phyloP scores from a whole-genome alignment of 1,140 invertebrate species.

The Drosophila erecta region DNA sequence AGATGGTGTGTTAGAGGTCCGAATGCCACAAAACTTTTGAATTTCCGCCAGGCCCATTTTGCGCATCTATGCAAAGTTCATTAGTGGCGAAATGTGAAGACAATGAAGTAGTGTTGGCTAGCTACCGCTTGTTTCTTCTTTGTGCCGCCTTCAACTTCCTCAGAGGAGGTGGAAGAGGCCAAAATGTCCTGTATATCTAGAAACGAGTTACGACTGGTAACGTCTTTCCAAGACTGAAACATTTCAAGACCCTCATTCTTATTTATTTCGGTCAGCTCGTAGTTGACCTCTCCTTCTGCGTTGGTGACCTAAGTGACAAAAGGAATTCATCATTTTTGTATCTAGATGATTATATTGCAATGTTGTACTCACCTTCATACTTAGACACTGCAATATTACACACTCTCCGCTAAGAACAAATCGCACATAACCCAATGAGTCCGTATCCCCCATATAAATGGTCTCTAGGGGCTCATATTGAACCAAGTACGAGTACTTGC shows the following conservation, averaged over 20 bases:
- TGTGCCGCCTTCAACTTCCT: not conserved
- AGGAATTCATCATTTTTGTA: not conserved
- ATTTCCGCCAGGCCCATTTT: constrained; percentile 47
- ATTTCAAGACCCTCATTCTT: constrained; percentile 1
- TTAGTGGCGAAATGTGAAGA: not conserved
- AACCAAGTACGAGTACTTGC: constrained; percentile 51
- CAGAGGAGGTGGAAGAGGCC: constrained; percentile 12
- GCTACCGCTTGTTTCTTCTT: constrained; percentile 46
- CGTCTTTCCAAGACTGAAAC: not conserved
- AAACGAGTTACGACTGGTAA: not conserved
- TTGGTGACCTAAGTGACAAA: not conserved
- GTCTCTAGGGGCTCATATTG: constrained; percentile 73
- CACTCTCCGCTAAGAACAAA: constrained; percentile 82
- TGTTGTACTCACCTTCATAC: constrained; percentile 49
- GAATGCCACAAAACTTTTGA: constrained; percentile 17
- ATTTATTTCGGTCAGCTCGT: constrained; percentile 11
- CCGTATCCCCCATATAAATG: constrained; percentile 70
- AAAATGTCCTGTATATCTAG: constrained; percentile 4
- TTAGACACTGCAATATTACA: constrained; percentile 71
- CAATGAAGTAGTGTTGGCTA: accelerated
- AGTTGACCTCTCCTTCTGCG: not conserved
- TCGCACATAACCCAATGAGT: constrained; percentile 50
- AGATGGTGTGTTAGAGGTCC: no score
- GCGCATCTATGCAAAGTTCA: constrained; percentile 33
- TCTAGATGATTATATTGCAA: not conserved